A percentile compares a stretch with the other conserved stretches of the same genome.
These are phyloP conservation scores for Dryobota labecula DNA, from an alignment of 2,888 invertebrate genomes.

Conservation along the genomic window DNA sequence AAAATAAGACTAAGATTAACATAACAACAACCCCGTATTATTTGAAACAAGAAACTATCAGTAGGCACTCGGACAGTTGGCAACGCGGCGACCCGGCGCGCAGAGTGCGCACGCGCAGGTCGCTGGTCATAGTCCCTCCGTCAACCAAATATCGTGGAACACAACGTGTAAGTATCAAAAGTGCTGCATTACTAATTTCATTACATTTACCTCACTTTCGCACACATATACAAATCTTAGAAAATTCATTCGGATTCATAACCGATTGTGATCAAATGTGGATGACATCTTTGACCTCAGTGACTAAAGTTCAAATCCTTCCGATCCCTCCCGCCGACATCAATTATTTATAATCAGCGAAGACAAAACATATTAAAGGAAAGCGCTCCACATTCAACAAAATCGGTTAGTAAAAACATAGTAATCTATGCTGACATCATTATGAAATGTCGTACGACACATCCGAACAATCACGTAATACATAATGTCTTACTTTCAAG, in stretches of 20 bases:
- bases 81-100: conserved; percentile 12
- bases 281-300: conserved; percentile 53
- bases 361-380: conserved; percentile 41
- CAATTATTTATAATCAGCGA: conserved; percentile 46
- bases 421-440: conserved; percentile 53
- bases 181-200: conserved; percentile 71
- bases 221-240: conserved; percentile 76
- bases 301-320: conserved; percentile 44
- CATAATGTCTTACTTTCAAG: conserved; percentile 55
- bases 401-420: conserved; percentile 62
- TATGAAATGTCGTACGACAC: conserved; percentile 59
- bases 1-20: conserved; percentile 87
- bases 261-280: conserved; percentile 68
- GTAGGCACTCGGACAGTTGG: conserved; percentile 62
- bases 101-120: conserved; percentile 1
- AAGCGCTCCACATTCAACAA: conserved; percentile 62
- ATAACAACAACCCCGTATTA: conserved; percentile 87
- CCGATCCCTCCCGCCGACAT: conserved; percentile 38
- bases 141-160: conserved; percentile 66
- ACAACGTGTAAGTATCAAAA: conserved; percentile 76
- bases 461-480: conserved; percentile 30
- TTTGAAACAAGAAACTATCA: conserved; percentile 79
- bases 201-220: conserved; percentile 65
- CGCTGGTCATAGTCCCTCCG: conserved; percentile 39
- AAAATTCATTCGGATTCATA: conserved; percentile 70